These are phyloP conservation scores for Oryctolagus cuniculus DNA, from an alignment of 2,113 vertebrate genomes.

Conservation along the genomic window DNA sequence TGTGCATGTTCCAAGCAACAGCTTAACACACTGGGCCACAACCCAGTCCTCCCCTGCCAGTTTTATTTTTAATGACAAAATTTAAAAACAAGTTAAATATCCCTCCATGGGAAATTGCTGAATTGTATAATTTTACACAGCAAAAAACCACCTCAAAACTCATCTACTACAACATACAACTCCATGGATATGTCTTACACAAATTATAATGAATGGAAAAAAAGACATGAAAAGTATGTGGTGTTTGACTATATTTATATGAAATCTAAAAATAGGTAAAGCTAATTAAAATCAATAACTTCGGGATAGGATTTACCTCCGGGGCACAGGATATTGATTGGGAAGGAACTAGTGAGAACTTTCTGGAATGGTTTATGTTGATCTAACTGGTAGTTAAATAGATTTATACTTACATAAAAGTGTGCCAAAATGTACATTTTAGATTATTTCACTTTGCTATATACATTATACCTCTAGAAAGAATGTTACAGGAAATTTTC, in stretches of 20 bases:
- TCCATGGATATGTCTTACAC: background rate
- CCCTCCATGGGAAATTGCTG: background rate
- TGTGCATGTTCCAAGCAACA: too few species aligned
- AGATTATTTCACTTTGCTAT: background rate
- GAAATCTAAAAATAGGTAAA: conserved; percentile 45
- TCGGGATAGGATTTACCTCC: conserved; percentile 23
- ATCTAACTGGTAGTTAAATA: background rate
- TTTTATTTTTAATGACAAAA: conserved; percentile 55
- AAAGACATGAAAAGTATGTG: background rate
- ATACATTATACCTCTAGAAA: background rate
- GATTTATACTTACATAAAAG: background rate
- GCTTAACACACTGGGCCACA: too few species aligned
- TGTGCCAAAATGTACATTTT: background rate
- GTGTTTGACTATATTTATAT: background rate
- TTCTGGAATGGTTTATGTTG: background rate
- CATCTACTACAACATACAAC: background rate
- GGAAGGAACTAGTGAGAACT: background rate
- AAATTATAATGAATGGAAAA: background rate
- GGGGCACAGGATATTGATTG: background rate
- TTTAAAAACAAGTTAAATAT: background rate
- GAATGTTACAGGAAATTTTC: background rate
- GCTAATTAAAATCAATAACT: background rate
- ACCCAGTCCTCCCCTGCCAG: background rate
- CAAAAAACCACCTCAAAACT: background rate
- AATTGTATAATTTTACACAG: background rate